Evolutionary conservation across 2,888 invertebrate species (phyloP).

Genomic region (Dexiosoma caninum): DNA sequence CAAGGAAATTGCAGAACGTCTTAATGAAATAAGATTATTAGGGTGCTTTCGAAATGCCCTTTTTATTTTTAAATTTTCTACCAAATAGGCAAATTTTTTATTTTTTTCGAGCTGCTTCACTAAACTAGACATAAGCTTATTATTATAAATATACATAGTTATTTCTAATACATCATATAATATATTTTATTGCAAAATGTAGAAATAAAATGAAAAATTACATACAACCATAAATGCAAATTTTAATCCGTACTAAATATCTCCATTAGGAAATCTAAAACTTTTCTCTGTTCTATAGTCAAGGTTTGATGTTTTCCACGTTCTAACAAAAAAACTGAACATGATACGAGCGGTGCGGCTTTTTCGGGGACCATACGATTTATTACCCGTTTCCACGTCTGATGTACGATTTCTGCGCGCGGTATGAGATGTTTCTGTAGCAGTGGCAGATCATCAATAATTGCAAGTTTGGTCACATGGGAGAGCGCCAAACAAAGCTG

Average conservation of each 20-base stretch:
- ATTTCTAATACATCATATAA: conserved; percentile 16
- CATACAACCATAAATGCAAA: not conserved
- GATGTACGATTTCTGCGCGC: conserved; percentile 70
- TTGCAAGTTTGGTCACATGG: conserved; percentile 83
- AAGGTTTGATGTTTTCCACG: not conserved
- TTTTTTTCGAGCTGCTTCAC: no score
- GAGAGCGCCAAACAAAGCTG: conserved; percentile 88
- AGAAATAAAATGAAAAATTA: conserved; percentile 12
- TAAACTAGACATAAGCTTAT: no score
- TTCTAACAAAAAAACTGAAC: conserved; percentile 49
- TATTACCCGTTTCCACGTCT: conserved; percentile 75
- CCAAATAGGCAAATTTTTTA: no score
- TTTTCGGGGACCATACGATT: conserved; percentile 76
- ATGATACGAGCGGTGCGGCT: conserved; percentile 68
- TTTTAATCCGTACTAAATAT: conserved; percentile 42
- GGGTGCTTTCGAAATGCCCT: no score
- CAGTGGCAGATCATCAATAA: conserved; percentile 80
- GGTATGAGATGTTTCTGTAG: conserved; percentile 75
- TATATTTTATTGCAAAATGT: conserved; percentile 39
- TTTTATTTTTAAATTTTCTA: no score
- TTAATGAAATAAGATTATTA: no score
- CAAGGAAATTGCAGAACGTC: no score
- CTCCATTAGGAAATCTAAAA: conserved; percentile 39
- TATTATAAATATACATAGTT: conserved; percentile 45
- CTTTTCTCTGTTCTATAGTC: conserved; percentile 49